A percentile compares a stretch with the other conserved stretches of the same genome.
These are phyloP conservation scores for Drosophila atripex DNA, from an alignment of 2,888 invertebrate genomes.

Conservation along the genomic window DNA sequence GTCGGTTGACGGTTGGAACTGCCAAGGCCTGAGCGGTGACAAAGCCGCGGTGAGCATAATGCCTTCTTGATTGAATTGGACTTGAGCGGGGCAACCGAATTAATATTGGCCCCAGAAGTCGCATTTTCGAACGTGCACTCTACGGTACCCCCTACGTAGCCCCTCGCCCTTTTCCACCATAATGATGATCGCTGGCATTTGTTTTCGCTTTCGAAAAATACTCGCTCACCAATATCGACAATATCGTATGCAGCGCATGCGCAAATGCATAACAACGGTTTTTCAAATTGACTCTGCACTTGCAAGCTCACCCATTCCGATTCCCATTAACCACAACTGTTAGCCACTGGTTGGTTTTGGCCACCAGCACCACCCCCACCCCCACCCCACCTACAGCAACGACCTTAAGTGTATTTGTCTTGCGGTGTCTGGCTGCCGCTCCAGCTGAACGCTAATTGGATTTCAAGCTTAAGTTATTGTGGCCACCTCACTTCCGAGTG, in stretches of 20 bases:
- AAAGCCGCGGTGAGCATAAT: slow-evolving; percentile 63
- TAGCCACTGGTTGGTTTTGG: neutral
- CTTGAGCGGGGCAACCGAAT: slow-evolving; percentile 62
- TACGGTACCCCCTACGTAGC: slow-evolving; percentile 16
- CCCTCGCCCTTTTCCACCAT: slow-evolving; percentile 24
- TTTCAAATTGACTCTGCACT: slow-evolving; percentile 74
- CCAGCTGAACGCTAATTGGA: slow-evolving; percentile 69
- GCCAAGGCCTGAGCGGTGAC: slow-evolving; percentile 73
- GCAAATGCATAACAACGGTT: slow-evolving; percentile 80
- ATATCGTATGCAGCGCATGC: slow-evolving; percentile 78
- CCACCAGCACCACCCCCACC: neutral
- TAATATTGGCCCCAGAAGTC: slow-evolving; percentile 75
- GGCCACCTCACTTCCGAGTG: slow-evolving; percentile 61
- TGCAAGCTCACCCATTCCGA: slow-evolving; percentile 42
- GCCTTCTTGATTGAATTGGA: slow-evolving; percentile 76
- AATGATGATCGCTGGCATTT: slow-evolving; percentile 55
- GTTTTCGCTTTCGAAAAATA: slow-evolving; percentile 71
- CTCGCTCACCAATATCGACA: slow-evolving; percentile 35
- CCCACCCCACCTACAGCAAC: slow-evolving; percentile 8
- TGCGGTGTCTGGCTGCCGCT: slow-evolving; percentile 38
- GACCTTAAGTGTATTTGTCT: slow-evolving; percentile 60
- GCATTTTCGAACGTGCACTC: slow-evolving; percentile 64
- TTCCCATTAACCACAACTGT: slow-evolving; percentile 11
- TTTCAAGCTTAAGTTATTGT: slow-evolving; percentile 56
- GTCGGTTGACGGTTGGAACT: slow-evolving; percentile 34